A percentile compares a stretch with the other conserved stretches of the same genome.
phyloP scores from a whole-genome alignment of 1,140 invertebrate species.

The Listronotus bonariensis region DNA sequence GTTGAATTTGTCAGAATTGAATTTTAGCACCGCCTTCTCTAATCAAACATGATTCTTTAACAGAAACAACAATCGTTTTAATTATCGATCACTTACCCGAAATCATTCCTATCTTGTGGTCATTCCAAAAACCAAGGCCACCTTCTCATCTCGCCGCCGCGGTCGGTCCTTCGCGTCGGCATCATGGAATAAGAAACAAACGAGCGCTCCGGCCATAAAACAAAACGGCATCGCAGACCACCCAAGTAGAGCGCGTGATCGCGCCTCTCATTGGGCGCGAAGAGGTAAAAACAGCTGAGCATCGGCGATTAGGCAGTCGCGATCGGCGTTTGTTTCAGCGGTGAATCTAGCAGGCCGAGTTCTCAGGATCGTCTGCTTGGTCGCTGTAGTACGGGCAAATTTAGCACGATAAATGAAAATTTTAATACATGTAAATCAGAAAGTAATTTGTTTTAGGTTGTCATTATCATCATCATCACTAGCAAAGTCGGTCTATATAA shows the following conservation, averaged over 20 bases:
- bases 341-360: neutral
- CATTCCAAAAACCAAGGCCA: conserved; percentile 23
- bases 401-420: neutral
- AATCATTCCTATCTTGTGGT: conserved; percentile 5
- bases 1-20: too few species aligned
- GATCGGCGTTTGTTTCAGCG: conserved; percentile 25
- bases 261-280: conserved; percentile 27
- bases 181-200: conserved; percentile 22
- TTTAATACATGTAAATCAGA: too few species aligned
- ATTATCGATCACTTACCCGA: conserved; percentile 7
- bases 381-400: neutral
- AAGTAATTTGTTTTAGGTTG: too few species aligned
- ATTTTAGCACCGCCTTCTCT: too few species aligned
- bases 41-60: too few species aligned
- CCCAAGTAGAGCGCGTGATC: conserved; percentile 24
- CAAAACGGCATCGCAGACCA: conserved; percentile 28
- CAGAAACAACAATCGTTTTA: too few species aligned
- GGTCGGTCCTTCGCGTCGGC: neutral
- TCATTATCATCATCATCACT: too few species aligned
- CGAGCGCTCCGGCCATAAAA: conserved; percentile 23
- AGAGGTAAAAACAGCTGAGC: conserved; percentile 26
- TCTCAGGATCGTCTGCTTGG: conserved; percentile 7
- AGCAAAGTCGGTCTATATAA: too few species aligned
- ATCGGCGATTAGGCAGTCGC: conserved; percentile 19
- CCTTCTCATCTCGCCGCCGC: conserved; percentile 13